Base-by-base conservation (phyloP, 2,888 invertebrate species). In the Parapristionchus giblindavisi region DNA sequence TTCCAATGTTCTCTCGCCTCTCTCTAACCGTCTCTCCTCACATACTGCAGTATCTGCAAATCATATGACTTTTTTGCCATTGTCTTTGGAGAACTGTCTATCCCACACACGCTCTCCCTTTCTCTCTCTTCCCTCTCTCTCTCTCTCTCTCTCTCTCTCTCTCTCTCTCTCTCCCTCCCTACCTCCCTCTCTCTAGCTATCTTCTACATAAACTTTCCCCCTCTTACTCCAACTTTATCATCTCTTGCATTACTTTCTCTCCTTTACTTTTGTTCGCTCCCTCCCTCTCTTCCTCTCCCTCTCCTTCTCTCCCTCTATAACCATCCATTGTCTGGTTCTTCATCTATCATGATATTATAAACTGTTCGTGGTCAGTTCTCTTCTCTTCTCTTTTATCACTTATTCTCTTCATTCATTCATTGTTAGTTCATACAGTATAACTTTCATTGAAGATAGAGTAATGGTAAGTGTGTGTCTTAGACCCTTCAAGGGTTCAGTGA, bases 61-160 rank as follows among this genome's bases (percentile, higher is more conserved):
- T n/a, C n/a, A n/a, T n/a, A n/a, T n/a, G n/a, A n/a, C n/a, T n/a
- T n/a, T n/a, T n/a, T n/a, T n/a, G n/a, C n/a, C n/a, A n/a, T n/a
- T n/a, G n/a, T n/a, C n/a, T n/a, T n/a, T n/a, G n/a, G n/a, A n/a
- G n/a, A n/a, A n/a, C n/a, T 14, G 24, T 6, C 56, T 14, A 17
- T 6, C 56, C 6, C 29, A 56, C 29, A 27, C 6, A 8, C 6
- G n/a, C 11, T 14, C 56, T 56, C n/a, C 6, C 56, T 56, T 24
- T n/a, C 56, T 56, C n/a, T 56, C 24, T 43, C 43, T 43, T n/a
- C 2, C 40, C 63, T 21, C 1, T 17, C 40, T 65, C 65, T 65
- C 40, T n/a, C 21, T 32, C 14, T 27, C 21, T 43, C 65, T 3
- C 68, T n/a, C 1, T 24, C 68, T 68, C 68, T 24, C 34, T 51